A percentile compares a stretch with the other conserved stretches of the same genome.
phyloP scores from a whole-genome alignment of 2,888 invertebrate genomes.

The Lasioglossum villosulum region DNA sequence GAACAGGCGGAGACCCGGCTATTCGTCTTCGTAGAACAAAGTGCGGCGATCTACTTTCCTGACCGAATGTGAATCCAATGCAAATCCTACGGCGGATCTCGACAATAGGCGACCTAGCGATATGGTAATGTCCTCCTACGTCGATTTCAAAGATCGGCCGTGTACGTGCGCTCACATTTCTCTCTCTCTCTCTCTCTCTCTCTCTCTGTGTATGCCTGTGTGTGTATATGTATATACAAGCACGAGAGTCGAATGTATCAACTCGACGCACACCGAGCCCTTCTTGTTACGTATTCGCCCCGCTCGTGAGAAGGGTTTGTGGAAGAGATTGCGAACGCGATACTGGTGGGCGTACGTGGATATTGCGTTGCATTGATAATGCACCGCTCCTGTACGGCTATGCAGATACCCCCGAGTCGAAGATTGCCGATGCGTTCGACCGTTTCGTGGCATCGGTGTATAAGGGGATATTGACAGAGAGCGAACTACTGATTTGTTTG shows the following conservation, averaged over 20 bases:
- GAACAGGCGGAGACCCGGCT: conserved; percentile 54
- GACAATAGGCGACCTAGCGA: conserved; percentile 76
- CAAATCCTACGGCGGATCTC: conserved; percentile 74
- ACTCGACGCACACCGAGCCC: conserved; percentile 8
- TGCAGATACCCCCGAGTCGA: conserved; percentile 40
- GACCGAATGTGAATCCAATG: conserved; percentile 77
- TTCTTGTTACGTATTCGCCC: conserved; percentile 21
- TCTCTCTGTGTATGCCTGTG: background rate
- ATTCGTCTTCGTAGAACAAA: conserved; percentile 79
- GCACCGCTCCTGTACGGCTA: conserved; percentile 24
- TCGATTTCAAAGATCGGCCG: conserved; percentile 62
- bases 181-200: background rate
- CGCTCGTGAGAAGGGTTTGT: conserved; percentile 55
- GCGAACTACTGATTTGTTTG: conserved; percentile 8
- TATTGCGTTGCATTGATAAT: conserved; percentile 57
- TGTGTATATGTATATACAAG: background rate
- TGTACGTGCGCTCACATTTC: conserved; percentile 17
- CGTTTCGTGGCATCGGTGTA: conserved; percentile 22
- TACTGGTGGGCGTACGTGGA: conserved; percentile 48
- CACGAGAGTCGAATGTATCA: conserved; percentile 5
- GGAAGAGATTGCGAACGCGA: conserved; percentile 52
- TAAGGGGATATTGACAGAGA: conserved; percentile 30
- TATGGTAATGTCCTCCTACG: conserved; percentile 77
- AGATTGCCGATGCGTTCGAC: conserved; percentile 46
- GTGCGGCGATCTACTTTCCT: conserved; percentile 75